A percentile compares a stretch with the other conserved stretches of the same genome.
Evolutionary conservation across 2,797 vertebrate genomes (phyloP).

Genomic region (Allobates femoralis): DNA sequence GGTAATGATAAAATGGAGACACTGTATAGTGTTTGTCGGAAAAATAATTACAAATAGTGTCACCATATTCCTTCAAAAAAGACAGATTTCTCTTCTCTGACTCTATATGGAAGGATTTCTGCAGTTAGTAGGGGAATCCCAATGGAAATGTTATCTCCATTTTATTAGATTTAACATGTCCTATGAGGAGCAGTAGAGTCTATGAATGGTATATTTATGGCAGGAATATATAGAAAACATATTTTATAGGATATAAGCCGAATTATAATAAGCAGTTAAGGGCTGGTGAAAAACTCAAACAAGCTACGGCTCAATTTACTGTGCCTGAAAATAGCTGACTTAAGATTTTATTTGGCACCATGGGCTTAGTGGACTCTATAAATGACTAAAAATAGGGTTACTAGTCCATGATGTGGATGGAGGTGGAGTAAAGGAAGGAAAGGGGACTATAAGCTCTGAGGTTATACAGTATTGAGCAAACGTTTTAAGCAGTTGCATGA

Average conservation of each 20-base stretch:
- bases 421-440: neutral
- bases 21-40: neutral
- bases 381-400: neutral
- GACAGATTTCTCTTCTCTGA: slow-evolving; percentile 30
- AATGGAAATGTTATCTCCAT: slow-evolving; percentile 30
- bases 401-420: neutral
- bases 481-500: too few species aligned
- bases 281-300: neutral
- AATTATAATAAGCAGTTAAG: neutral
- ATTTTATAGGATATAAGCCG: neutral
- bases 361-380: neutral
- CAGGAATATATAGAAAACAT: neutral
- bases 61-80: slow-evolving; percentile 24
- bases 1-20: slow-evolving; percentile 51
- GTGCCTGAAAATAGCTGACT: neutral
- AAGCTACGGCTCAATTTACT: neutral
- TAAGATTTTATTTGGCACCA: neutral
- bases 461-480: too few species aligned
- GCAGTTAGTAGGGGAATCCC: slow-evolving; percentile 30
- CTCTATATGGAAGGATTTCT: slow-evolving; percentile 10
- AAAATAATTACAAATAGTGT: slow-evolving; percentile 54
- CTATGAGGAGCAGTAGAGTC: neutral
- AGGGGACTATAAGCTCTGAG: neutral
- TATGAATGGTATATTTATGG: slow-evolving; percentile 13
- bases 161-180: slow-evolving; percentile 33